Evolutionary conservation across 37 sponge, comb jelly and placozoan genomes (phyloP), one percentile per base, ranked within the genome.

Genomic region (Beroe forskalii): DNA sequence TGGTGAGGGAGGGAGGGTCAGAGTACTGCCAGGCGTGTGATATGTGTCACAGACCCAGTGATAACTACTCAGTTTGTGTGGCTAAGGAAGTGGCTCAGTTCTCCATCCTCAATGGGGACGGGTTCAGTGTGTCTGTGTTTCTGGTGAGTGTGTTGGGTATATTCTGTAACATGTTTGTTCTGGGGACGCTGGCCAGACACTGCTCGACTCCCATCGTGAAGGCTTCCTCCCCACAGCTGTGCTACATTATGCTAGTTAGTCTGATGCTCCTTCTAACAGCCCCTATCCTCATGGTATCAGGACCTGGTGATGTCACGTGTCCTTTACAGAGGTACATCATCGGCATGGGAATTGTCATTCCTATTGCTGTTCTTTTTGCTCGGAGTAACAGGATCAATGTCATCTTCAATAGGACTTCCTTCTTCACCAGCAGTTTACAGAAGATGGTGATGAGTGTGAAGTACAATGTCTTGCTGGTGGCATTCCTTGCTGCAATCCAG

Each of bases 231-330:
- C 55, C 55, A n/a, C 86, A 80, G 20, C 48, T 80, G 0, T 80
- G 86, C 22, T 80, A 80, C 86, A 80, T 80, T 1, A 80, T 80
- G 86, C 27, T 80, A 30, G 86, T 80, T 23, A 80, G 86, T 80
- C 31, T 80, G 86, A 80, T 80, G 44, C 38, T 80, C 48, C 86
- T 80, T 4, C 55, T 80, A 19, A 41, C 55, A 80, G 86, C 86
- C 1, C 86, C 86, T 41, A 43, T 80, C 1, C 44, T 80, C 31
- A 80, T 80, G 86, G 86, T 80, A 1, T 25, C 31, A 6, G 86
- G 86, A 4, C 86, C 86, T 42, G 86, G 86, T 4, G 44, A 80
- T 27, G 35, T 37, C 20, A 80, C 86, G 6, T 80, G 86, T 25
- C 86, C 86, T n/a, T 48, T 80, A 6, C 86, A 80, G 40, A 35